A percentile compares a stretch with the other conserved stretches of the same genome.
phyloP scores from a whole-genome alignment of 2,113 vertebrate species.

The Thamnophis sirtalis region DNA sequence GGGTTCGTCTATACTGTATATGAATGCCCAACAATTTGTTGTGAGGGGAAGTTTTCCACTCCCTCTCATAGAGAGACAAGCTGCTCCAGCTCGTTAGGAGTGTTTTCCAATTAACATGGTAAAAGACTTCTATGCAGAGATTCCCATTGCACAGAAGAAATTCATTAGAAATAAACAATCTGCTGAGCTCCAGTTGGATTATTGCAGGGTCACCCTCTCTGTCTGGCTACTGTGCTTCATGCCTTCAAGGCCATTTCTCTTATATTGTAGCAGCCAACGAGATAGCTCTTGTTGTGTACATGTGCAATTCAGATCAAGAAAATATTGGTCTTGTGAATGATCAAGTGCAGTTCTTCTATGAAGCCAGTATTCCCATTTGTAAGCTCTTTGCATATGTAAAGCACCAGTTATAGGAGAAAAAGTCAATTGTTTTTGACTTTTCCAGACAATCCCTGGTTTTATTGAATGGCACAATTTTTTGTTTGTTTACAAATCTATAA shows the following conservation, averaged over 20 bases:
- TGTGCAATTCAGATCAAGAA: background rate
- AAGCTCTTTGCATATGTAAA: background rate
- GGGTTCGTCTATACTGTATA: background rate
- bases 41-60: background rate
- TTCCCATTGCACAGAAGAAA: background rate
- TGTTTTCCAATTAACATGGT: background rate
- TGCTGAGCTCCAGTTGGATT: background rate
- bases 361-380: background rate
- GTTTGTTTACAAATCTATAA: background rate
- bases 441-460: background rate
- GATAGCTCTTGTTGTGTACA: background rate
- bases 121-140: background rate
- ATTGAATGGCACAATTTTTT: background rate
- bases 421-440: background rate
- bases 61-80: background rate
- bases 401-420: background rate
- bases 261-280: background rate
- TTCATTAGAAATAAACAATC: background rate
- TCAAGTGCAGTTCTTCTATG: background rate
- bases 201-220: background rate
- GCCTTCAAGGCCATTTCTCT: background rate
- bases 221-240: background rate
- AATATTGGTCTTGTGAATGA: background rate
- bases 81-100: background rate
- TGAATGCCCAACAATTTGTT: background rate